A percentile compares a stretch with the other conserved stretches of the same genome.
Conservation (phyloP, 2,113 vertebrate genomes). For the Lagenorhynchus albirostris region DNA sequence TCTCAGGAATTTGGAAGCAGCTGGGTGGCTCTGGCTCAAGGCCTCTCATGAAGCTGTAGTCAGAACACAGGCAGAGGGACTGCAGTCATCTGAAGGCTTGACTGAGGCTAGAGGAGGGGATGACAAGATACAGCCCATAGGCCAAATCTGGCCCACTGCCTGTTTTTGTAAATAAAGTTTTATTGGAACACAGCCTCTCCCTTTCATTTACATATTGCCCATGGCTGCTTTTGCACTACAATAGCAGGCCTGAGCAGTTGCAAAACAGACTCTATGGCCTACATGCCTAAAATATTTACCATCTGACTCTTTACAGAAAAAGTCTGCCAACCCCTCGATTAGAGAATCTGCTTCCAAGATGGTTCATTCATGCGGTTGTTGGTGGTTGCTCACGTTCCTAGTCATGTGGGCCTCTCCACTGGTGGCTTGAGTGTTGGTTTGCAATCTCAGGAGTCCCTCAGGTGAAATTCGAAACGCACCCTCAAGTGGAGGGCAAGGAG, state of each 20-base stretch:
- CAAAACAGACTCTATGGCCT: not conserved
- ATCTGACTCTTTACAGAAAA: not conserved
- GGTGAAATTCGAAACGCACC: not conserved
- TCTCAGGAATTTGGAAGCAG: not conserved
- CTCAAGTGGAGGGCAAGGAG: too few species aligned
- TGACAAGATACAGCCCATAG: not conserved
- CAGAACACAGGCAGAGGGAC: not conserved
- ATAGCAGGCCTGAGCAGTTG: not conserved
- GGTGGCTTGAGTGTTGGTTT: not conserved
- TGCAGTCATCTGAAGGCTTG: not conserved
- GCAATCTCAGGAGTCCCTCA: not conserved
- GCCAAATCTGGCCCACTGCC: not conserved
- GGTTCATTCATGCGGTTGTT: not conserved
- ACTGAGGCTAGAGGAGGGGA: not conserved
- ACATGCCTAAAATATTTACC: not conserved
- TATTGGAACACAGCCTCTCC: not conserved
- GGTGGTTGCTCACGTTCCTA: not conserved
- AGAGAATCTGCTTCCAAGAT: not conserved
- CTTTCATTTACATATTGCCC: not conserved
- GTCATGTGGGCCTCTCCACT: not conserved
- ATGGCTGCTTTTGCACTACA: not conserved
- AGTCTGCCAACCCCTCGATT: not conserved
- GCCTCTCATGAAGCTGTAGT: not conserved
- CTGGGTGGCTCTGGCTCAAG: not conserved
- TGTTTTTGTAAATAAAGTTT: not conserved